Conservation (phyloP, 2,113 vertebrate genomes). For the Sturnus vulgaris region DNA sequence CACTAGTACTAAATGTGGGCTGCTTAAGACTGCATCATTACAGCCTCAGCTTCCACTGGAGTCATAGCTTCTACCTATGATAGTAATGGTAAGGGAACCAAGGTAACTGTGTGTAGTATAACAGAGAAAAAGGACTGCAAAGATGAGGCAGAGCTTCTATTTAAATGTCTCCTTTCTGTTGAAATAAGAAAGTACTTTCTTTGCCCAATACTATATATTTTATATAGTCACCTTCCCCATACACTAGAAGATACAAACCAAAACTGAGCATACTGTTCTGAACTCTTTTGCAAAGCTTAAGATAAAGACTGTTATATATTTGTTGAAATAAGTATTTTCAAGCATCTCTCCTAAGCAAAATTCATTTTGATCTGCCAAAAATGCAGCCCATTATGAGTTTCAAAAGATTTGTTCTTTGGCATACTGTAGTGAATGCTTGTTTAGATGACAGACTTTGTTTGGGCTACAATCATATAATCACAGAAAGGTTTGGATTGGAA, state of each 20-base stretch:
- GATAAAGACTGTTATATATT: not conserved
- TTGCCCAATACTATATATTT: not conserved
- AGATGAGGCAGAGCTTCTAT: not conserved
- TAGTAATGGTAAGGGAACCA: not conserved
- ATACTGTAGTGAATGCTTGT: not conserved
- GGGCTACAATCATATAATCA: not conserved
- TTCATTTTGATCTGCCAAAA: not conserved
- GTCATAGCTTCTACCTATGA: not conserved
- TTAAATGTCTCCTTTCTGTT: not conserved
- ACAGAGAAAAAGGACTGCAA: not conserved
- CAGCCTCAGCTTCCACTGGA: not conserved
- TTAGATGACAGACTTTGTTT: not conserved
- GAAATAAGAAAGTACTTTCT: not conserved
- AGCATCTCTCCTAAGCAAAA: not conserved
- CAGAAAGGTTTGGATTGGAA: not conserved
- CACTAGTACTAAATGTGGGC: not conserved
- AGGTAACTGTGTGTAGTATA: not conserved
- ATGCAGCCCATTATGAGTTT: not conserved
- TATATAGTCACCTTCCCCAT: not conserved
- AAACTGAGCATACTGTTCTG: not conserved
- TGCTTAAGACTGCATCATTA: not conserved
- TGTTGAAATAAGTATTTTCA: not conserved
- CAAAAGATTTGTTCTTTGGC: not conserved
- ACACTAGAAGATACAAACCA: not conserved
- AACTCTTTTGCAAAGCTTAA: not conserved